Conservation (phyloP, 2,888 invertebrate genomes). For the Lasioglossum leucozonium region DNA sequence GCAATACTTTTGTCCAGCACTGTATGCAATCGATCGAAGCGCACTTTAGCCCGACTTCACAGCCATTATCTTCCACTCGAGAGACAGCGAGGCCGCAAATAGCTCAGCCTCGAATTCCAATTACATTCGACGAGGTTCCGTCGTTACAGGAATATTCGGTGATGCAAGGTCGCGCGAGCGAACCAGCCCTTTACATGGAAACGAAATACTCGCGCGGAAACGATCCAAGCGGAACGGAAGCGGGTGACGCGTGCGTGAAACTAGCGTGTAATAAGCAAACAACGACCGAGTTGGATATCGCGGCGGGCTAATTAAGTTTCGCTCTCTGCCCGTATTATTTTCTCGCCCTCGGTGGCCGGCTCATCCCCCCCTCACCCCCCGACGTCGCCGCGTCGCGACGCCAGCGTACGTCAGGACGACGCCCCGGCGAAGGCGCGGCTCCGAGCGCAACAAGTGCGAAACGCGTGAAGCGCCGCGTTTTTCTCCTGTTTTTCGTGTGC, state of each 20-base stretch:
- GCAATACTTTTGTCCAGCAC: background rate
- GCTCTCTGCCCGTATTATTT: slow-evolving; percentile 62
- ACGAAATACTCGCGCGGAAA: background rate
- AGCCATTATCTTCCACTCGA: slow-evolving; percentile 54
- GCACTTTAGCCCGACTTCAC: slow-evolving; percentile 25
- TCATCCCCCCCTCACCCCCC: background rate
- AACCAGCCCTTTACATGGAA: background rate
- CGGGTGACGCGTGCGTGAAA: slow-evolving; percentile 46
- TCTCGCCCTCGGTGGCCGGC: slow-evolving; percentile 31
- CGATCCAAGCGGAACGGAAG: background rate
- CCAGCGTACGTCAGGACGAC: slow-evolving; percentile 42
- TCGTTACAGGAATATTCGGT: background rate
- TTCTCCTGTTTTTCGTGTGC: slow-evolving; percentile 33
- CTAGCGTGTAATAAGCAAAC: slow-evolving; percentile 64
- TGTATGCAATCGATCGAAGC: slow-evolving; percentile 18
- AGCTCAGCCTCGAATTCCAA: slow-evolving; percentile 75
- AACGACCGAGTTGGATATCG: slow-evolving; percentile 51
- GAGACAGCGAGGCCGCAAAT: slow-evolving; percentile 30
- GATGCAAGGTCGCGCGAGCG: background rate
- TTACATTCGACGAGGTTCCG: slow-evolving; percentile 74
- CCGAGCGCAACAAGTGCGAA: slow-evolving; percentile 72
- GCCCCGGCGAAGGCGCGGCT: slow-evolving; percentile 14
- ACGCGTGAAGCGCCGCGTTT: slow-evolving; percentile 44
- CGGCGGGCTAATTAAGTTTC: slow-evolving; percentile 70
- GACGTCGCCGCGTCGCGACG: background rate